Base-by-base conservation (phyloP, 2,888 invertebrate genomes). In the Callyntrura sp. region DNA sequence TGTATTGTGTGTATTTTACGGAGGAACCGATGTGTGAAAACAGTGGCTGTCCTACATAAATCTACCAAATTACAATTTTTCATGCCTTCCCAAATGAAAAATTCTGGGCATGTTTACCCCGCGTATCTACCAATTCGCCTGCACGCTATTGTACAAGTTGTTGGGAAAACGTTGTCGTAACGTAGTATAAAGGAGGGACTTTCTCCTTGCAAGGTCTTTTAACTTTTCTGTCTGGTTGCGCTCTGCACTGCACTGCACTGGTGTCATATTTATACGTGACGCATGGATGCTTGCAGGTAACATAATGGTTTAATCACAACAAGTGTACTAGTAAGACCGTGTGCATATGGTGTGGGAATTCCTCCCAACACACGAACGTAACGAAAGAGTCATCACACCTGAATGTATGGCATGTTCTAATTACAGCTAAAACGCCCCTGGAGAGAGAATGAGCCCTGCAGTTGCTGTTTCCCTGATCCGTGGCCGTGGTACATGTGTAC, bases 261-360 rank as follows among this genome's bases (percentile, higher is more conserved):
- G 48, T 73, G 73, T 45, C 45, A 73, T 48, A 68, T 73, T 73
- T 73, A 48, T 48, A 6, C 23, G 48, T 23, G 73, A 73, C 23
- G 17, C 48, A 45, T 73, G 20, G 23, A 28, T 73, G 73, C 20
- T 23, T 73, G 73, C 20, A 20, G 23, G n/a, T 20, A 35, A 20
- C 48, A 73, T 48, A 8, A 73, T 45, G 48, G 14, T 73, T 23
- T 48, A 48, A 45, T 48, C 28, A 68, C n/a, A 68, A 17, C 35
- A 68, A 35, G 23, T 12, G 51, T 51, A 12, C n/a, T 23, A 35
- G 43, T 14, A 68, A 17, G 43, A n/a, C n/a, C 1, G 17, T 68
- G 43, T 68, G 43, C 43, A 43, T 43, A 43, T 35, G 17, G 35
- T 17, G 17, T 43, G 6, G 8, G n/a, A 14, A 43, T 17, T 43